Conservation (phyloP, 2,797 vertebrate genomes). For the Amphiprion clarkii region DNA sequence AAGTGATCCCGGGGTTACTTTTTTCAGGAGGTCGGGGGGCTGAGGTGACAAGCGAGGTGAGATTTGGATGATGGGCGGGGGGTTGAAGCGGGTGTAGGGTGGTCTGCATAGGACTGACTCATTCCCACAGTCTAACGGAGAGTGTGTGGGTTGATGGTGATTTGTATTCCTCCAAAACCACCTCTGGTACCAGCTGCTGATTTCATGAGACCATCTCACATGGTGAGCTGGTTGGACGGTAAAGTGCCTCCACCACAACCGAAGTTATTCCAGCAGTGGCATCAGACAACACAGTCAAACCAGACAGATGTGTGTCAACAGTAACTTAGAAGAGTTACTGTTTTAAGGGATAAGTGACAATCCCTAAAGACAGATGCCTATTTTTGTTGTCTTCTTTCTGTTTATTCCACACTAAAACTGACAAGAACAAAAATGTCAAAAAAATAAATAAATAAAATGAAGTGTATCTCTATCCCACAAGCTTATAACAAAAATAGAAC, state of each 20-base stretch:
- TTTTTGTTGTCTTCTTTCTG: too few species aligned
- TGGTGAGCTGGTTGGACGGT: slow-evolving; percentile 63
- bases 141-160: slow-evolving; percentile 56
- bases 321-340: slow-evolving; percentile 11
- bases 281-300: slow-evolving; percentile 73
- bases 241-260: slow-evolving; percentile 11
- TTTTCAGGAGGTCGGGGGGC: slow-evolving; percentile 60
- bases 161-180: slow-evolving; percentile 83
- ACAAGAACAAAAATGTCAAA: too few species aligned
- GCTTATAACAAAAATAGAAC: too few species aligned
- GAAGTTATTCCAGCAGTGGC: slow-evolving; percentile 66
- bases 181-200: slow-evolving; percentile 78
- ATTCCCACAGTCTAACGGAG: slow-evolving; percentile 76
- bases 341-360: neutral
- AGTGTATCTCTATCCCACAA: too few species aligned
- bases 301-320: slow-evolving; percentile 83
- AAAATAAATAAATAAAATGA: too few species aligned
- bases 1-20: slow-evolving; percentile 61
- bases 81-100: slow-evolving; percentile 51
- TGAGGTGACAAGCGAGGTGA: slow-evolving; percentile 84
- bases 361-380: too few species aligned
- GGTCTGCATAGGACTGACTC: slow-evolving; percentile 84
- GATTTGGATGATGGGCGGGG: slow-evolving; percentile 48
- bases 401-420: too few species aligned
- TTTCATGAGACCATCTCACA: slow-evolving; percentile 57